A percentile compares a stretch with the other conserved stretches of the same genome.
phyloP scores from a whole-genome alignment of 1,140 invertebrate species.

The Calephelis virginiensis region DNA sequence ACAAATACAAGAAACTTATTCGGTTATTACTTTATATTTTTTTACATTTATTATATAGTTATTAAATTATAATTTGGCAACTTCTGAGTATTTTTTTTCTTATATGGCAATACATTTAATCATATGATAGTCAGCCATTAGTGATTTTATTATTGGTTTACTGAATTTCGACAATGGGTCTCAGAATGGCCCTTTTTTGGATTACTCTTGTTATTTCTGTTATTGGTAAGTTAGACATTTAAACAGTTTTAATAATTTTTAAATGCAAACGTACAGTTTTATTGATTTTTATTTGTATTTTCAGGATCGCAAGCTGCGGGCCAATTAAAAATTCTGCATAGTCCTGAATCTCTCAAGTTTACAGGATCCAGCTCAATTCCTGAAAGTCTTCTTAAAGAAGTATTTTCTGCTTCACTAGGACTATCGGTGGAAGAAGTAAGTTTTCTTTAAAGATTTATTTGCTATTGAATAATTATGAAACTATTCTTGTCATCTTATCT shows the following conservation, averaged over 20 bases:
- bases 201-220: constrained; percentile 53
- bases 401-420: constrained; percentile 85
- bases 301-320: constrained; percentile 81
- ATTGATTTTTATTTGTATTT: constrained; percentile 18
- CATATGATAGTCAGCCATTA: constrained; percentile 66
- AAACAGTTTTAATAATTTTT: constrained; percentile 19
- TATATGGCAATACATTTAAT: constrained; percentile 55
- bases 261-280: constrained; percentile 2
- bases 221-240: constrained; percentile 50
- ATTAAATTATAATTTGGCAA: too few species aligned
- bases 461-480: neutral
- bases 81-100: neutral
- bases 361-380: constrained; percentile 72
- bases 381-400: constrained; percentile 83
- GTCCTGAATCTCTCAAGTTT: constrained; percentile 83
- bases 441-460: neutral
- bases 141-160: constrained; percentile 36
- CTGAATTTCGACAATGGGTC: constrained; percentile 51
- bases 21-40: too few species aligned
- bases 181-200: constrained; percentile 59
- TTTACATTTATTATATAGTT: too few species aligned
- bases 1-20: too few species aligned
- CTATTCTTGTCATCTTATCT: neutral
- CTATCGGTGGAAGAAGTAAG: constrained; percentile 81
- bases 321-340: constrained; percentile 83